Conservation (phyloP, 2,113 vertebrate genomes). For the Actinemys pallida region DNA sequence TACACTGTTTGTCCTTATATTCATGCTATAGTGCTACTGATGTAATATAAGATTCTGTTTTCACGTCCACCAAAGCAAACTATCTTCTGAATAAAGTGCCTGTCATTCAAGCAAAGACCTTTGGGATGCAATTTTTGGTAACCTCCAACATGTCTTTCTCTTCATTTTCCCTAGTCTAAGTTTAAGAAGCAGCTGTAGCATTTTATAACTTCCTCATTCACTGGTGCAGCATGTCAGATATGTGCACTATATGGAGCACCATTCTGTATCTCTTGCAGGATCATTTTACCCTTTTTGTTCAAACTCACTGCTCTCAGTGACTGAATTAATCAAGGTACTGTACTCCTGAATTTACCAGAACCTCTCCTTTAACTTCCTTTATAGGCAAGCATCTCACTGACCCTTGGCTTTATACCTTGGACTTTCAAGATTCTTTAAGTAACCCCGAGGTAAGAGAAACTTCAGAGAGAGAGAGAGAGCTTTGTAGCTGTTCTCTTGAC, state of each 20-base stretch:
- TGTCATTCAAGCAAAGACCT: not conserved
- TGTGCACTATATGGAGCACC: not conserved
- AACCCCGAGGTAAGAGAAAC: conserved; percentile 70
- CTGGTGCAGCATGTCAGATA: not conserved
- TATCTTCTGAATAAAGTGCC: not conserved
- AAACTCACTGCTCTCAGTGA: conserved; percentile 69
- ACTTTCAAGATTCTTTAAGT: conserved; percentile 73
- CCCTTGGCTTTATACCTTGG: conserved; percentile 72
- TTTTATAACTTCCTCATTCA: not conserved
- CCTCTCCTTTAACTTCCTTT: conserved; percentile 75
- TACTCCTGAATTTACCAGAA: conserved; percentile 72
- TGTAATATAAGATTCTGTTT: conserved; percentile 5
- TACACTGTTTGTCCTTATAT: not conserved
- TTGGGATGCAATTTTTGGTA: not conserved
- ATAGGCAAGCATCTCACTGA: conserved; percentile 72
- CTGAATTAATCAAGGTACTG: conserved; percentile 40
- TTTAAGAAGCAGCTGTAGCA: not conserved
- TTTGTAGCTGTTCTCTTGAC: not conserved
- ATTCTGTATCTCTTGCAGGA: conserved; percentile 15
- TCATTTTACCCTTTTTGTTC: conserved; percentile 35
- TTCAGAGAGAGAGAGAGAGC: conserved; percentile 32
- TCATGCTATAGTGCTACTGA: not conserved
- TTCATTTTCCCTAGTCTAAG: not conserved
- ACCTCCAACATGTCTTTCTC: conserved; percentile 11
- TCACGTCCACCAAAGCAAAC: not conserved